Base-by-base conservation (phyloP, 2,113 vertebrate species). In the Sinocyclocheilus anshuiensis region DNA sequence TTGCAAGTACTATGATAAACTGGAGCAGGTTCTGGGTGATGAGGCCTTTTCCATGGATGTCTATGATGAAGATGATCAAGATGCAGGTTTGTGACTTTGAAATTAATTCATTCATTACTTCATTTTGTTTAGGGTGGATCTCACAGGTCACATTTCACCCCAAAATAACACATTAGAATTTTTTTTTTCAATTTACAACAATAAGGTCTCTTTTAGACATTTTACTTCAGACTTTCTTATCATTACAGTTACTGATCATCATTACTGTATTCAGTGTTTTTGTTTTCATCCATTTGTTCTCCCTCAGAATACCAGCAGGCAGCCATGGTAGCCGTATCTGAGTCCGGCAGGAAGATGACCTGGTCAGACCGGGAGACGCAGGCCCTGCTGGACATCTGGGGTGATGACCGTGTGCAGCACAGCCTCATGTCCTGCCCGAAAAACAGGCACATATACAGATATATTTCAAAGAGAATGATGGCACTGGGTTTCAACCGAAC, bases 341-440 rank as follows among this genome's bases (percentile, higher is more conserved):
- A 95, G 87, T 88, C 87, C 42, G 91, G 91, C 86, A 93, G 86
- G 13, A 95, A 94, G 91, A 93, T 84, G 89, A 92, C 93, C 42
- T 95, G 94, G 94, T 95, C 93, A 0, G 93, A 95, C 48, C 90
- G 75, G 75, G 94, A 95, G 89, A 95, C 94, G 0, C 91, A 89
- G 75, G 92, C 90, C 2, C 91, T 94, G 86, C 89, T 95, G 88
- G 87, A 89, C 83, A 88, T 95, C 77, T 95, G 94, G 94, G 94
- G 94, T 0, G 93, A 94, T 12, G 93, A 93, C 83, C 24, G 29
- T 4, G 91, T 94, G 29, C 94, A 95, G 90, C 82, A 91, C 86
- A 93, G 91, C 13, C 87, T 95, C 50, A 90, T 86, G 36, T 93
- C 92, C 87, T 91, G 91, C 88, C 84, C 92, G 69, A 93, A 94